Evolutionary conservation across 1,140 invertebrate species (phyloP), one percentile per base, ranked within the genome.

Genomic region (Bacillus rossius): DNA sequence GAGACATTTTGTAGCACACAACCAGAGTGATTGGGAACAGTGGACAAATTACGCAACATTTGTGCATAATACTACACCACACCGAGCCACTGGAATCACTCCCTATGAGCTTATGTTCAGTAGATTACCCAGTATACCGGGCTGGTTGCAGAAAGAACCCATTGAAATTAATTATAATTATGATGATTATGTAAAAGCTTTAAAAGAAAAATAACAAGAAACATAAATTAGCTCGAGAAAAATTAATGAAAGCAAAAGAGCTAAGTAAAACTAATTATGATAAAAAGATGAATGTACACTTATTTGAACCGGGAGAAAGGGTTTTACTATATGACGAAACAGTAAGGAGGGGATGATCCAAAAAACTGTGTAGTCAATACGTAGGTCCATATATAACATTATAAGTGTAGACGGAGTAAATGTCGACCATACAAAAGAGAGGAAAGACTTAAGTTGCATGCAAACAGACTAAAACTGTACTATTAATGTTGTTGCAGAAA

Each of bases 1-100:
- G 37, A 65, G 66, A 62, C 62, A 66, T 60, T 73, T 63, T 47
- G 65, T 65, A 17, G 56, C 66, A 16, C 16, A 49, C 10, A 26
- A 66, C 20, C 52, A 65, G 50, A 57, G 8, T 16, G 57, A 73
- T 55, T 73, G 69, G 68, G 68, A 73, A 56, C 13, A 59, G 7
- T 67, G 51, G 59, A 13, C 53, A 8, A 8, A 17, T 20, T 34
- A 37, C 50, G 40, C 29, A 7, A 53, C 10, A 3, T 60, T 60
- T 17, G 45, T 47, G 20, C 56, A 56, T 25, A 60, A 60, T 42
- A 60, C 59, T 0, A 56, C 59, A 1, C 26, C 43, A 8, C 59
- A 60, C 22, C 17, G 19, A 13, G 29, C 5, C 2, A 60, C 53
- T 3, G 34, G 34, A 3, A 48, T 25, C 16, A 38, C 43, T 4